These are phyloP conservation scores for Boulengeromyrus knoepffleri DNA, from an alignment of 2,113 vertebrate species.

Conservation along the genomic window DNA sequence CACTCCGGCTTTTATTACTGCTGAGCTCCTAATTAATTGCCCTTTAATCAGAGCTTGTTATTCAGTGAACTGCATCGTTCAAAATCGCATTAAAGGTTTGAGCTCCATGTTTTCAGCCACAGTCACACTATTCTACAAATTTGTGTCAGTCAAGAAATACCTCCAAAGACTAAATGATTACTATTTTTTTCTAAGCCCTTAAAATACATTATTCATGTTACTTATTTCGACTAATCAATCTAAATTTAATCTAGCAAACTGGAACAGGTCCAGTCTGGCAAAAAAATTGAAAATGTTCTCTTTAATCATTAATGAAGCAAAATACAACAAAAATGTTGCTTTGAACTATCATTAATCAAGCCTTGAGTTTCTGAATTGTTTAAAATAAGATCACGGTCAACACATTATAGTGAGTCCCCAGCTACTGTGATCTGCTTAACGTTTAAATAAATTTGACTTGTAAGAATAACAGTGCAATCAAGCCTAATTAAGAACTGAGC, in stretches of 20 bases:
- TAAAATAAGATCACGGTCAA: not conserved
- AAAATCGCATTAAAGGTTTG: not conserved
- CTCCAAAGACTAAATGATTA: not conserved
- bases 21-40: not conserved
- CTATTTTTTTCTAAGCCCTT: not conserved
- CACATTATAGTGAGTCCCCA: not conserved
- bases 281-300: not conserved
- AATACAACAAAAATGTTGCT: not conserved
- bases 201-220: not conserved
- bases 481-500: not conserved
- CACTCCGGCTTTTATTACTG: not conserved
- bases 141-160: not conserved
- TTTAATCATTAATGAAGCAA: not conserved
- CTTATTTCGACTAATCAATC: not conserved
- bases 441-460: not conserved
- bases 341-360: not conserved
- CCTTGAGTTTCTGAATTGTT: not conserved
- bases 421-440: not conserved
- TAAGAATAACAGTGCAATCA: not conserved
- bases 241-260: not conserved
- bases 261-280: not conserved
- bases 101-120: not conserved
- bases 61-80: not conserved
- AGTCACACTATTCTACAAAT: not conserved
- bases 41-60: not conserved